Percentiles rank a stretch among this genome's conserved stretches.
phyloP scores from a whole-genome alignment of 2,113 vertebrate genomes.

The Lagenorhynchus albirostris region DNA sequence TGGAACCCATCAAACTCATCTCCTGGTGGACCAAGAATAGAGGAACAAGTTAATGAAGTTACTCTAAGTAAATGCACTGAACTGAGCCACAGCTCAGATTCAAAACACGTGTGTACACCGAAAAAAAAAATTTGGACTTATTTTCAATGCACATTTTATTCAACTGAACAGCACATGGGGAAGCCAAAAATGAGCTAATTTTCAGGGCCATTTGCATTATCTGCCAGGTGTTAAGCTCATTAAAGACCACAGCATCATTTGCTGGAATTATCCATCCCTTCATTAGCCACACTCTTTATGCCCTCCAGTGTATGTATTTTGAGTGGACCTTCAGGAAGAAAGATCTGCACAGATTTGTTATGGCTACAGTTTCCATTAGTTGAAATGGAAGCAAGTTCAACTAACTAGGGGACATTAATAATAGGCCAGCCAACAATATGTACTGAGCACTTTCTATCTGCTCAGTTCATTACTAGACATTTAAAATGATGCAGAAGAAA shows the following conservation, averaged over 20 bases:
- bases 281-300: constrained; percentile 49
- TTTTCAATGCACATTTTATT: constrained; percentile 53
- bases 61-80: background rate
- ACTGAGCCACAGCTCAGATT: constrained; percentile 34
- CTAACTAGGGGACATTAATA: background rate
- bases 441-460: background rate
- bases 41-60: background rate
- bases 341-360: constrained; percentile 38
- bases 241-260: constrained; percentile 64
- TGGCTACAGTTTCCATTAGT: background rate
- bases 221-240: constrained; percentile 68
- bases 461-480: background rate
- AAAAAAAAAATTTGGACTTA: constrained; percentile 7
- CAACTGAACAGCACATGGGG: background rate
- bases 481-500: constrained; percentile 4
- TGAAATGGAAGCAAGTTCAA: background rate
- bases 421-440: background rate
- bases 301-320: constrained; percentile 48
- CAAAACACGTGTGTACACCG: constrained; percentile 27
- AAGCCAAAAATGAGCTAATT: constrained; percentile 71
- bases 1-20: constrained; percentile 22
- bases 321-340: constrained; percentile 40
- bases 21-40: background rate
- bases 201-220: constrained; percentile 60
- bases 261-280: constrained; percentile 54